These are phyloP conservation scores for Acanthaster planci DNA, from an alignment of 35 echinoderm and acorn worm species.

Conservation along the genomic window DNA sequence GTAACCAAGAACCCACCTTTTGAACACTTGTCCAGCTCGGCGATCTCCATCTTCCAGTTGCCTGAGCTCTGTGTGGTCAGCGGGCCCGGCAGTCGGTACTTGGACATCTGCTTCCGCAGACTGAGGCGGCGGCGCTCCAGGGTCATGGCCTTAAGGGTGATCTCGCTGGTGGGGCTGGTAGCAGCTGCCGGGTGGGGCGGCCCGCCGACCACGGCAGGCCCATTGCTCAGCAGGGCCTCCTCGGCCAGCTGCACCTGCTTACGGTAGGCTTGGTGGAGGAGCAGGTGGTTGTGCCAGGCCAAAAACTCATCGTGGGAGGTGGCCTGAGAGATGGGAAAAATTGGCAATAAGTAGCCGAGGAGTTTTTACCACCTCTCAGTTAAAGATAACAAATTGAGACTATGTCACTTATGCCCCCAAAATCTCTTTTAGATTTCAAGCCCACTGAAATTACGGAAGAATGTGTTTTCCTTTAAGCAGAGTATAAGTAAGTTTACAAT, in stretches of 20 bases:
- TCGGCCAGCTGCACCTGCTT: constrained; percentile 61
- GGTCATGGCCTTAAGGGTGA: constrained; percentile 89
- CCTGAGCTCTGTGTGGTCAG: constrained; percentile 5
- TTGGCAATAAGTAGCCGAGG: too few species aligned
- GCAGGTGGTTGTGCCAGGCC: constrained; percentile 80
- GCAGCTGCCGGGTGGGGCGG: constrained; percentile 19
- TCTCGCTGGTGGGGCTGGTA: constrained; percentile 85
- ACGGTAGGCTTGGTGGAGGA: constrained; percentile 80
- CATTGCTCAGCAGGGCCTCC: constrained; percentile 33
- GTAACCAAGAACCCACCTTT: constrained; percentile 25
- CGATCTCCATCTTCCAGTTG: constrained; percentile 23
- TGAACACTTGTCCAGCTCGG: constrained; percentile 53
- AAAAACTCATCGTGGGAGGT: constrained; percentile 82
- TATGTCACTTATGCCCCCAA: too few species aligned
- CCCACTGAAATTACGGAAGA: too few species aligned
- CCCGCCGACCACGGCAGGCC: background rate
- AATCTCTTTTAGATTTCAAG: too few species aligned
- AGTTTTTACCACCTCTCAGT: too few species aligned
- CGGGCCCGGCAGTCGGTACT: constrained; percentile 21
- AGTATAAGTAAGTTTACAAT: too few species aligned
- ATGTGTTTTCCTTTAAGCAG: too few species aligned
- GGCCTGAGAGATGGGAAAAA: constrained; percentile 40
- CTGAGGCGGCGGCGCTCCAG: constrained; percentile 80
- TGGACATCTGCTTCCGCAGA: constrained; percentile 81
- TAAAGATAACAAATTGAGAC: too few species aligned